phyloP scores from a whole-genome alignment of 2,113 vertebrate species.

The Hippocampus abdominalis region DNA sequence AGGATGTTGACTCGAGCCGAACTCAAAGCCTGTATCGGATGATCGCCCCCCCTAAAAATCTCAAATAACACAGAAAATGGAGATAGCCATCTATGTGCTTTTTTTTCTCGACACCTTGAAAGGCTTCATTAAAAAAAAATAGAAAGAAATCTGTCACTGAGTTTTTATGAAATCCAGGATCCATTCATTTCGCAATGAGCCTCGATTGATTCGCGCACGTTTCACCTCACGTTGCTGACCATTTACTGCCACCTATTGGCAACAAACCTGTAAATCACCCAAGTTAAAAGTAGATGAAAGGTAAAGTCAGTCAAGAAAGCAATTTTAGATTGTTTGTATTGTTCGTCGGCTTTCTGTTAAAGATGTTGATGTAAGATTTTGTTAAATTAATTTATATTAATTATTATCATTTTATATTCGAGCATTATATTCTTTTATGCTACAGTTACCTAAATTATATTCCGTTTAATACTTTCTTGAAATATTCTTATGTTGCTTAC shows the following conservation, averaged over 20 bases:
- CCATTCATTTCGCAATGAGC: background rate
- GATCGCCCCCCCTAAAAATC: slow-evolving; percentile 31
- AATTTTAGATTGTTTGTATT: no score
- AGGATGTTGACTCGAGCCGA: slow-evolving; percentile 41
- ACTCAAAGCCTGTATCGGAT: slow-evolving; percentile 44
- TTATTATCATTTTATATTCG: no score
- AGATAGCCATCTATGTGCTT: slow-evolving; percentile 21
- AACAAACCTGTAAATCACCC: background rate
- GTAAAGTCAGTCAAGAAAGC: background rate
- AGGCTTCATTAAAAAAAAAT: background rate
- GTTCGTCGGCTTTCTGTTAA: no score
- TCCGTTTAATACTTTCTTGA: no score
- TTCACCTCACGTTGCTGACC: slow-evolving; percentile 3
- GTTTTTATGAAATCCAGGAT: background rate
- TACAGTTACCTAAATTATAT: no score
- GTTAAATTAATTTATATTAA: no score
- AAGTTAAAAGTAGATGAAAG: slow-evolving; percentile 4
- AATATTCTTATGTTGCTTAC: no score
- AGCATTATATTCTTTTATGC: no score
- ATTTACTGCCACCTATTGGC: slow-evolving; percentile 56
- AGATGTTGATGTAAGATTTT: no score
- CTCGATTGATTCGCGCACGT: background rate
- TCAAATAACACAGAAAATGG: background rate
- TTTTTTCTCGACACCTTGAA: background rate
- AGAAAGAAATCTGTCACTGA: background rate